These are phyloP conservation scores for Cheilinus undulatus DNA, from an alignment of 2,113 vertebrate species.

Conservation along the genomic window DNA sequence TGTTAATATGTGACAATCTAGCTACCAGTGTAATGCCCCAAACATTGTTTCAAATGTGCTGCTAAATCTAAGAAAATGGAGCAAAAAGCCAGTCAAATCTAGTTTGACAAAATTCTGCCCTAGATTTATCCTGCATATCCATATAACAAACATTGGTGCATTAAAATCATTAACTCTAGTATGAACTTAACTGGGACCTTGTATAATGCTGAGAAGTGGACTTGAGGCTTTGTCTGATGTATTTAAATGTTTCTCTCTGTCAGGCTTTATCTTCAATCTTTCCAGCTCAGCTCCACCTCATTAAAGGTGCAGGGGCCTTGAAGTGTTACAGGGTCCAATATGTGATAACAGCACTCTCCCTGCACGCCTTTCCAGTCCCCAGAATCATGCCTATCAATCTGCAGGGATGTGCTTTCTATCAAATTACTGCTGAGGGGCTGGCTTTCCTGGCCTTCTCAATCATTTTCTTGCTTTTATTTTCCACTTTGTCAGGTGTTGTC, in stretches of 20 bases:
- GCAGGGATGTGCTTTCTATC: conserved; percentile 39
- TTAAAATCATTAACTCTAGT: neutral
- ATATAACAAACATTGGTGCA: neutral
- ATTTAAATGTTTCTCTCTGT: conserved; percentile 32
- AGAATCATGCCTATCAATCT: conserved; percentile 58
- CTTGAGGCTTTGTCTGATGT: neutral
- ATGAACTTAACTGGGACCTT: neutral
- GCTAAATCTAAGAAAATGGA: no score
- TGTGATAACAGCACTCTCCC: conserved; percentile 56
- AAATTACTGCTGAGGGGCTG: conserved; percentile 42
- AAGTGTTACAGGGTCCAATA: conserved; percentile 43
- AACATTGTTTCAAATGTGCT: no score
- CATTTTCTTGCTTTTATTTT: conserved; percentile 29
- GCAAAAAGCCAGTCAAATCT: neutral
- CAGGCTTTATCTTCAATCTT: conserved; percentile 40
- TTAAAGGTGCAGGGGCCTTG: conserved; percentile 39
- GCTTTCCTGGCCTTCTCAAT: conserved; percentile 27
- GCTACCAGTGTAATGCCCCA: no score
- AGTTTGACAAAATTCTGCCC: neutral
- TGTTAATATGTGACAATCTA: no score
- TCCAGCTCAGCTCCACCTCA: conserved; percentile 47
- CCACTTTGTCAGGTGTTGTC: conserved; percentile 22
- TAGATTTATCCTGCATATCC: neutral
- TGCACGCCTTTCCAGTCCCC: conserved; percentile 19
- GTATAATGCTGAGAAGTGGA: neutral